Evolutionary conservation across 1,140 invertebrate species (phyloP), one percentile per base, ranked within the genome.

Genomic region (Achroia grisella): DNA sequence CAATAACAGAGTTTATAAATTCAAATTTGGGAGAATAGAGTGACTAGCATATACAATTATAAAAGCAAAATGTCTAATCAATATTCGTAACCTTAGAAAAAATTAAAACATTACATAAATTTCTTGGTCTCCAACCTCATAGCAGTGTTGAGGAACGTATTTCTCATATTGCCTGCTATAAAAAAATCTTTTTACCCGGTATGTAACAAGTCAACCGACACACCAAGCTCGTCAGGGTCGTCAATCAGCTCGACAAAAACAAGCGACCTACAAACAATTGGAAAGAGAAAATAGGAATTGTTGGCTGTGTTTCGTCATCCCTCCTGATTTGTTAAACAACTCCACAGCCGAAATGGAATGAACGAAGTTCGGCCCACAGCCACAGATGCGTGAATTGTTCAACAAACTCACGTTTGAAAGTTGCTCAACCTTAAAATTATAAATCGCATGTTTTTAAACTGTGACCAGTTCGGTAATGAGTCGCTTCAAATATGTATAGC

Each of bases 221-320:
- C 17, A 23, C 17, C 17, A 23, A 23, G 2, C 17, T 23, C 17
- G 17, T 23, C 32, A 15, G 13, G 35, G 14, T 53, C 40, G 44
- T 53, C 51, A 53, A 48, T 53, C 51, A 53, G 39, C 35, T 13
- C 39, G 44, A 47, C 51, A 66, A 66, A 71, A 70, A 69, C 58
- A 62, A 64, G 49, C 44, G 13, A 37, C 35, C 33, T 6, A 10
- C 35, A n/a, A 76, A 70, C 65, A 68, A 67, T 71, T 56, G 61
- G 48, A 69, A 70, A 71, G 60, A 63, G 63, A 64, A 71, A 75
- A 75, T 65, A 71, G 57, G 45, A 54, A 61, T 58, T 65, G 57
- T 58, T 57, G 56, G 57, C 66, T 71, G 71, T 65, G 69, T 72
- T 67, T 62, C 62, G 61, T 67, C 63, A 70, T 64, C 53, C 60